phyloP scores from a whole-genome alignment of 2,888 invertebrate genomes.

The Erebia palarica region DNA sequence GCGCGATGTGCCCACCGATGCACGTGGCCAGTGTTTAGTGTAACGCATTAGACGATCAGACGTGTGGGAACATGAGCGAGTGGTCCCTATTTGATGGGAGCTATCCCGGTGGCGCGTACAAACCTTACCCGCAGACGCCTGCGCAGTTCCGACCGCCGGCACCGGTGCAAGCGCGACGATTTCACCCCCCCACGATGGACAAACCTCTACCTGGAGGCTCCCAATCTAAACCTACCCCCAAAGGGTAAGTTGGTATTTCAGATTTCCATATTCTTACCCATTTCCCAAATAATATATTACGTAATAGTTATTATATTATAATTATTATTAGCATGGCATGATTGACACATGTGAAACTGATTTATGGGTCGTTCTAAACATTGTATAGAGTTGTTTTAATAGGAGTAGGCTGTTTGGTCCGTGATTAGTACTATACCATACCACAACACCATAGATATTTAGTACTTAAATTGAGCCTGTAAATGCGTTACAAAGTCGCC shows the following conservation, averaged over 20 bases:
- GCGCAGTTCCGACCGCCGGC: slow-evolving; percentile 31
- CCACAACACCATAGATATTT: slow-evolving; percentile 7
- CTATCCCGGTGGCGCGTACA: slow-evolving; percentile 42
- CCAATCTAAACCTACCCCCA: slow-evolving; percentile 32
- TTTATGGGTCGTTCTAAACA: slow-evolving; percentile 29
- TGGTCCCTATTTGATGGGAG: slow-evolving; percentile 29
- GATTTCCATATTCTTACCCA: not conserved
- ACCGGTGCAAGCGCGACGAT: slow-evolving; percentile 43
- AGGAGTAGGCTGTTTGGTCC: slow-evolving; percentile 30
- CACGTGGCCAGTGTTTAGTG: slow-evolving; percentile 55
- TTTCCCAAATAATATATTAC: not conserved
- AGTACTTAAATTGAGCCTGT: not conserved
- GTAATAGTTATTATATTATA: slow-evolving; percentile 12
- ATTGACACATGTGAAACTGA: slow-evolving; percentile 25
- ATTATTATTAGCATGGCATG: slow-evolving; percentile 26
- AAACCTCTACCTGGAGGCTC: slow-evolving; percentile 37
- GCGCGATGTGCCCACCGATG: slow-evolving; percentile 61
- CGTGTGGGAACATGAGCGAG: slow-evolving; percentile 38
- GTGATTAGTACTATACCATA: not conserved
- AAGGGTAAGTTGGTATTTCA: slow-evolving; percentile 37
- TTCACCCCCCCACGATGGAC: slow-evolving; percentile 40
- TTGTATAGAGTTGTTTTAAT: slow-evolving; percentile 33
- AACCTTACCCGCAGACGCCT: slow-evolving; percentile 42
- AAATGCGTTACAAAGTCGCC: slow-evolving; percentile 1
- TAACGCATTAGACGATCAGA: slow-evolving; percentile 51